Evolutionary conservation across 2,797 vertebrate species (phyloP), one percentile per base, ranked within the genome.

Genomic region (Tangara arthus): DNA sequence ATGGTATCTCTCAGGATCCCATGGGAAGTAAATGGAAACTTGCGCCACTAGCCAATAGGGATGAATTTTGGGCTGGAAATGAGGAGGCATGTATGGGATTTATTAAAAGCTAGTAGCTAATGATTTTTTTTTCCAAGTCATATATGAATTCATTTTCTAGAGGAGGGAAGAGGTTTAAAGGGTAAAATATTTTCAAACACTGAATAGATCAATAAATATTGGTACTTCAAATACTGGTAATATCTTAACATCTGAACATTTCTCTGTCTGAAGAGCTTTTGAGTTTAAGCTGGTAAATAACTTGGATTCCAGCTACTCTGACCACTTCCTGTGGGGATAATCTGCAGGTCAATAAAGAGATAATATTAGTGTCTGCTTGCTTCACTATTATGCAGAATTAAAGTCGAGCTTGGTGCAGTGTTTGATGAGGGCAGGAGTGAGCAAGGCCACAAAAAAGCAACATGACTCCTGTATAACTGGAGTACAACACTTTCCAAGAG

Each of bases 81-180:
- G 11, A 80, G 77, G 76, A 87, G 23, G 8, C 21, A 24, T 5
- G 32, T 15, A 52, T 47, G 1, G 1, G 20, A 57, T 75, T 86
- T 83, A 64, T 78, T 81, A 85, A 89, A 85, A 92, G 24, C 46
- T 68, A 59, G 17, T 27, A 39, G 28, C 16, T 78, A 75, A 50
- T 81, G 46, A 63, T 92, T 90, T 55, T 78, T 56, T 89, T 88
- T 77, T 85, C 55, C 23, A 59, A 65, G 23, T 81, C 9, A 3
- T 57, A 46, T 73, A 63, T 24, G 18, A 86, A 78, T 86, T 61
- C 2, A 30, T 88, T 94, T 95, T 91, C 32, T 79, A 57, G 81
- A 84, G 89, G 89, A 93, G 70, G 86, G 80, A 68, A 95, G 66
- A 87, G 34, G 15, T 72, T 93, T 93, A 89, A 90, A 93, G 86